Conservation (phyloP, 2,797 vertebrate genomes). For the Helostoma temminkii region DNA sequence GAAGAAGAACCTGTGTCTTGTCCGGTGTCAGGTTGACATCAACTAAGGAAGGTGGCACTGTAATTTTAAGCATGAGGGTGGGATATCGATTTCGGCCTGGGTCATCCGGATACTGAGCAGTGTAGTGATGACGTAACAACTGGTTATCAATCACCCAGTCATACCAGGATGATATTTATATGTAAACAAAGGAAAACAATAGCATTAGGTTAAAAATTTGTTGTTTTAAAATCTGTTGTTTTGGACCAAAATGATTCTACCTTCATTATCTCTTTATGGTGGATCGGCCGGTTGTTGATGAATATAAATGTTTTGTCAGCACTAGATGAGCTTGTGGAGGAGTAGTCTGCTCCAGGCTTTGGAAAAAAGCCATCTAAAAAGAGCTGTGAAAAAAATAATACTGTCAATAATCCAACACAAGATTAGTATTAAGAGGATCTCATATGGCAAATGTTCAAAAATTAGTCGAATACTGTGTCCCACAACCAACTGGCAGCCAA, state of each 20-base stretch:
- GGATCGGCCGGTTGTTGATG: slow-evolving; percentile 91
- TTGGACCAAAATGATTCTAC: slow-evolving; percentile 74
- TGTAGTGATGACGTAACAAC: slow-evolving; percentile 90
- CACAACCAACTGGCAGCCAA: neutral
- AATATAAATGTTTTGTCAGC: slow-evolving; percentile 92
- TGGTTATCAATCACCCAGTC: slow-evolving; percentile 66
- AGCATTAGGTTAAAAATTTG: neutral
- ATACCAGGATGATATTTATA: neutral
- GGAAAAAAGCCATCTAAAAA: slow-evolving; percentile 92
- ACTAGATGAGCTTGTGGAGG: slow-evolving; percentile 87
- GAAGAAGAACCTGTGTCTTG: slow-evolving; percentile 94
- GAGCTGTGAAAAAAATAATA: slow-evolving; percentile 82
- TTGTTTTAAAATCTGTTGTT: neutral
- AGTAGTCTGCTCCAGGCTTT: slow-evolving; percentile 86
- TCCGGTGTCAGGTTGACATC: slow-evolving; percentile 96
- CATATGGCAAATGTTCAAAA: neutral
- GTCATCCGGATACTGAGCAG: slow-evolving; percentile 82
- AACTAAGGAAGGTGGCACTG: slow-evolving; percentile 86
- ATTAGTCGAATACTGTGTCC: neutral
- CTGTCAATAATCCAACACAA: slow-evolving; percentile 10
- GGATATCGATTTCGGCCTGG: slow-evolving; percentile 86
- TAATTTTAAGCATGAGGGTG: slow-evolving; percentile 88
- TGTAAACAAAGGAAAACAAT: neutral
- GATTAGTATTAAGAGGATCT: neutral
- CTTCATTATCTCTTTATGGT: slow-evolving; percentile 95